These are phyloP conservation scores for Pseudomugil tenellus DNA, from an alignment of 2,797 vertebrate species.

Conservation along the genomic window DNA sequence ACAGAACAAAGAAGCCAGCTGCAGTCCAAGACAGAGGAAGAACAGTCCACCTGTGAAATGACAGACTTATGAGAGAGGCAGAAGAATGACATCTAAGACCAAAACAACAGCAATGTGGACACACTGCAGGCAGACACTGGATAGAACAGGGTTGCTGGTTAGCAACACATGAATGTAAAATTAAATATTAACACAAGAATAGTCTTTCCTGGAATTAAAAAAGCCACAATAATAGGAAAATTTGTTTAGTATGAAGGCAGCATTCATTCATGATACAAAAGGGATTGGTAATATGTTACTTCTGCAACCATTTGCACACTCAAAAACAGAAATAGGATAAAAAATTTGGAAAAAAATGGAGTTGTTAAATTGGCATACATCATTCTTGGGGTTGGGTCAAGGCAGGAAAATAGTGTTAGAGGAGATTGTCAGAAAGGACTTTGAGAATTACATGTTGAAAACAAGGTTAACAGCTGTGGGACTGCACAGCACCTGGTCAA, in stretches of 20 bases:
- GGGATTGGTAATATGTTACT: not conserved
- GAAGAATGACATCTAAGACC: not conserved
- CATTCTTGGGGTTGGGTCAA: conserved; percentile 14
- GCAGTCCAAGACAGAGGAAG: not conserved
- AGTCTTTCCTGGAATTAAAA: too few relatives aligned
- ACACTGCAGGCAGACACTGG: not conserved
- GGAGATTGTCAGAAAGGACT: conserved; percentile 31
- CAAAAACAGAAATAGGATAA: conserved; percentile 19
- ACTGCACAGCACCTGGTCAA: conserved; percentile 15
- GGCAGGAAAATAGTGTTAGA: conserved; percentile 25
- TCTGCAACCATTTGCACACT: not conserved
- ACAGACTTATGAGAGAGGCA: not conserved
- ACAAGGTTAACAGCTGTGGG: conserved; percentile 42
- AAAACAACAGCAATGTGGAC: not conserved
- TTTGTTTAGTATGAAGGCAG: not conserved
- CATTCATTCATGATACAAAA: not conserved
- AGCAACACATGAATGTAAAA: not conserved
- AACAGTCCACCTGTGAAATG: not conserved
- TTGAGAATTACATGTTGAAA: conserved; percentile 44
- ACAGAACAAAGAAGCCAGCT: not conserved
- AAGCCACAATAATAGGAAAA: too few relatives aligned
- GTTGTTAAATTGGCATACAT: conserved; percentile 33
- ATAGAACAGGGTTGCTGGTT: not conserved
- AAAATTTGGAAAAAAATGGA: conserved; percentile 18
- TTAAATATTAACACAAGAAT: not conserved